Evolutionary conservation across 2,888 invertebrate genomes (phyloP), one percentile per base, ranked within the genome.

Genomic region (Microchrysa polita): DNA sequence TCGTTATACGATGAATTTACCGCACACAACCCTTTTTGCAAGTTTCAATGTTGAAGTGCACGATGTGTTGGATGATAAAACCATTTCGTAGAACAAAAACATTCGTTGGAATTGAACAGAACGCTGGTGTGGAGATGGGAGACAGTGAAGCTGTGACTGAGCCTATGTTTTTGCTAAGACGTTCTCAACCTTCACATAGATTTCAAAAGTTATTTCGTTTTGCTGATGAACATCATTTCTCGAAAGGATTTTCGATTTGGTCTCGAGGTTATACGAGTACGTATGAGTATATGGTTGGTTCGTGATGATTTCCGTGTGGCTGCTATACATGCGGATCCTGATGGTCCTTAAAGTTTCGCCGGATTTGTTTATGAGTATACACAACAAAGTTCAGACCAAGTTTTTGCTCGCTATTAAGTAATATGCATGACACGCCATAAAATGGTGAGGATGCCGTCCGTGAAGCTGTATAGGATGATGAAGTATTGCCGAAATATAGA

Each of bases 341-440:
- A n/a, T 23, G 16, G 42, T 42, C 61, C 42, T n/a, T 10, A 23
- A 61, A 61, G 40, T 61, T 61, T 61, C 12, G 40, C 27, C 40
- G 61, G 34, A 40, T 67, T 67, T 18, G 52, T 22, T 52, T 52
- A 53, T 67, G 53, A n/a, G n/a, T 53, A 34, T 53, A 63, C n/a
- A 63, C 42, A 23, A 59, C 59, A n/a, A n/a, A 48, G 16, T 59
- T 40, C 61, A 63, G 61, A 42, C 18, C 12, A 63, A 63, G 40
- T 63, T 63, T 63, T 16, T 23, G 60, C 23, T 60, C 27, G 22
- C 18, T 23, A 55, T 74, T 74, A 74, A 74, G 73, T 74, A 74
- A 67, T 74, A 57, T 65, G 69, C 69, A 74, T 48, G 73, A 69
- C 59, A 69, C 67, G 73, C 67, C 73, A 60, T 48, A 74, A 53